These are phyloP conservation scores for Rhodinocichla rosea DNA, from an alignment of 2,113 vertebrate genomes.

Conservation along the genomic window DNA sequence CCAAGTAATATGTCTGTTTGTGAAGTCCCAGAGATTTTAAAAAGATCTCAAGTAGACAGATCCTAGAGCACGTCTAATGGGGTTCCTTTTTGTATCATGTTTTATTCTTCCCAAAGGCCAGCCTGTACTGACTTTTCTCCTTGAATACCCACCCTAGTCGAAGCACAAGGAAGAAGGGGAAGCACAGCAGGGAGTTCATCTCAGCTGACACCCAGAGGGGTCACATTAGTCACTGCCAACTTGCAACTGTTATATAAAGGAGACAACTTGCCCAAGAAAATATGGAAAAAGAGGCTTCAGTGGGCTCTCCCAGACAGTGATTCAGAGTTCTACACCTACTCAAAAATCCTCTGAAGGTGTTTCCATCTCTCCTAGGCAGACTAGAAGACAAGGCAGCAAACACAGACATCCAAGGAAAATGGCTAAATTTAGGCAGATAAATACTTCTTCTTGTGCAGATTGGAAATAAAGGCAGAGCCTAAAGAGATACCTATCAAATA, in stretches of 20 bases:
- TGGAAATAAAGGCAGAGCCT: not conserved
- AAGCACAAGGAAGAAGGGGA: not conserved
- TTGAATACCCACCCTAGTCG: not conserved
- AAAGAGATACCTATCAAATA: not conserved
- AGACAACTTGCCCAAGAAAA: not conserved
- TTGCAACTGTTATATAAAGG: not conserved
- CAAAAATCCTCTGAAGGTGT: conserved; percentile 18
- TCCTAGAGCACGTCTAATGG: not conserved
- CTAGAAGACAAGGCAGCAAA: conserved; percentile 8
- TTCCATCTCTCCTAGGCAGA: not conserved
- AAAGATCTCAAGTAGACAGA: not conserved
- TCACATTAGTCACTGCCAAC: not conserved
- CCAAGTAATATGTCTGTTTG: not conserved
- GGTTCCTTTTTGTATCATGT: not conserved
- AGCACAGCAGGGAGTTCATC: not conserved
- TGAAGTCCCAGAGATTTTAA: not conserved
- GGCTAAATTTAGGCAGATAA: conserved; percentile 13
- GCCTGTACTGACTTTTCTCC: not conserved
- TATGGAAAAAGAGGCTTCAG: not conserved
- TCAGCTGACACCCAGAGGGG: not conserved
- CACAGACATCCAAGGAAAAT: not conserved
- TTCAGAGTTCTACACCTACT: conserved; percentile 41
- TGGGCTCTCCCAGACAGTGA: conserved; percentile 34
- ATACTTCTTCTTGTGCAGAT: not conserved
- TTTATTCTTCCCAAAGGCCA: not conserved